Conservation (phyloP, 2,797 vertebrate genomes). For the Manis javanica region DNA sequence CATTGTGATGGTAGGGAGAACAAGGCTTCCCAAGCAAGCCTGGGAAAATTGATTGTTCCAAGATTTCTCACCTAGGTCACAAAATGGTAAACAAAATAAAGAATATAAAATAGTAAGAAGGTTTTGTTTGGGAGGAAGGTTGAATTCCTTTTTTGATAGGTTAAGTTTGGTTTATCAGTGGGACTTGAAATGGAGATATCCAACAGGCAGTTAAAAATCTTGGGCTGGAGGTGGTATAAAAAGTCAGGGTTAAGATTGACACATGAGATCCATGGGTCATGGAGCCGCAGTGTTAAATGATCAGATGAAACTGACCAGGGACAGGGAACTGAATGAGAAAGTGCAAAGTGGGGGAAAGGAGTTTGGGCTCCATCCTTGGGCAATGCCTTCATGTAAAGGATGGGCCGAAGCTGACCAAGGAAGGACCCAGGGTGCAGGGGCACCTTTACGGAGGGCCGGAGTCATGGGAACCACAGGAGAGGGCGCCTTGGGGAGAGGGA, state of each 20-base stretch:
- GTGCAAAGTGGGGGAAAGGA: not conserved
- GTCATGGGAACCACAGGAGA: not conserved
- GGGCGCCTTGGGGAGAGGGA: not conserved
- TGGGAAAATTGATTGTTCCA: not conserved
- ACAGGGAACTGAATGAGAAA: not conserved
- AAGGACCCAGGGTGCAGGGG: not conserved
- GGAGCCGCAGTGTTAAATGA: not conserved
- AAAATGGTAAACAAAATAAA: not conserved
- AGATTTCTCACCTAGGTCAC: not conserved
- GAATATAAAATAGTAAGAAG: not conserved
- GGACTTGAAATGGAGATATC: not conserved
- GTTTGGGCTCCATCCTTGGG: too few species aligned
- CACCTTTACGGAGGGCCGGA: not conserved
- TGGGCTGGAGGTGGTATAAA: not conserved
- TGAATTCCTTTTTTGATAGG: not conserved
- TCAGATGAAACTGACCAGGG: not conserved
- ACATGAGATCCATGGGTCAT: not conserved
- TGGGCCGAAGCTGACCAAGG: not conserved
- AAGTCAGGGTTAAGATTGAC: not conserved
- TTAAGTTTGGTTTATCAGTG: not conserved
- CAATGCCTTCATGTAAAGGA: not conserved
- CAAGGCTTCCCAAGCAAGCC: not conserved
- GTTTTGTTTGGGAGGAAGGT: not conserved
- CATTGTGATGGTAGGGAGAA: not conserved
- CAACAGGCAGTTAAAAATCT: not conserved